Conservation (phyloP, 2,797 vertebrate species). For the Danio jaintianensis region DNA sequence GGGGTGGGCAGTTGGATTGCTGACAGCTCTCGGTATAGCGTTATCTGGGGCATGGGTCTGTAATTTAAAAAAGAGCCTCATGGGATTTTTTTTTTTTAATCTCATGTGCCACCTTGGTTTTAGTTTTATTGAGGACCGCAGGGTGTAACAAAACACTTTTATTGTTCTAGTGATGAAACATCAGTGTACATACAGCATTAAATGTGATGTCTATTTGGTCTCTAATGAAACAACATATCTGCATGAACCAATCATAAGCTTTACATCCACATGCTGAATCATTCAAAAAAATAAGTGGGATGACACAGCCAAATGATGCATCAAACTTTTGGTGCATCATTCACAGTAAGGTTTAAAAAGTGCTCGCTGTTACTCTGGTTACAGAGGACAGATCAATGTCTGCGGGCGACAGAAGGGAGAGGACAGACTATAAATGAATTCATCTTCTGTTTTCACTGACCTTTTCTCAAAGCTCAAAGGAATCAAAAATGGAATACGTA, state of each 20-base stretch:
- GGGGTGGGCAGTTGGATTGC: slow-evolving; percentile 17
- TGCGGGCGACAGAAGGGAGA: slow-evolving; percentile 57
- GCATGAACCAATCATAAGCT: slow-evolving; percentile 33
- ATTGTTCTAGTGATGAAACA: slow-evolving; percentile 55
- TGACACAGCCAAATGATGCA: slow-evolving; percentile 55
- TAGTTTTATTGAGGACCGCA: slow-evolving; percentile 69
- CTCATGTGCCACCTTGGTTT: slow-evolving; percentile 75
- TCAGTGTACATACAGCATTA: slow-evolving; percentile 54
- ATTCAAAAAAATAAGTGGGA: slow-evolving; percentile 46
- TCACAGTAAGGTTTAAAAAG: slow-evolving; percentile 51
- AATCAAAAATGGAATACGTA: slow-evolving; percentile 57
- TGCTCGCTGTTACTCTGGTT: slow-evolving; percentile 51
- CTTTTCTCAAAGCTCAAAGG: slow-evolving; percentile 60
- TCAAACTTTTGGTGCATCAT: slow-evolving; percentile 47
- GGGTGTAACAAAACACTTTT: slow-evolving; percentile 63
- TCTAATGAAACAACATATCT: slow-evolving; percentile 47
- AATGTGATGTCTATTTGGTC: slow-evolving; percentile 44
- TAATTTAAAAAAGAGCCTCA: slow-evolving; percentile 54
- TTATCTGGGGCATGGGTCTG: slow-evolving; percentile 41
- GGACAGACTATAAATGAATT: slow-evolving; percentile 63
- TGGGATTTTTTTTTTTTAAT: slow-evolving; percentile 28
- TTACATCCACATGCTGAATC: slow-evolving; percentile 47
- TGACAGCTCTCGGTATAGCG: slow-evolving; percentile 58
- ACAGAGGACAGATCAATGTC: slow-evolving; percentile 58
- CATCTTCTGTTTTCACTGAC: slow-evolving; percentile 62